These are phyloP conservation scores for Peromyscus maniculatus DNA, from an alignment of 2,113 vertebrate species.

Conservation along the genomic window DNA sequence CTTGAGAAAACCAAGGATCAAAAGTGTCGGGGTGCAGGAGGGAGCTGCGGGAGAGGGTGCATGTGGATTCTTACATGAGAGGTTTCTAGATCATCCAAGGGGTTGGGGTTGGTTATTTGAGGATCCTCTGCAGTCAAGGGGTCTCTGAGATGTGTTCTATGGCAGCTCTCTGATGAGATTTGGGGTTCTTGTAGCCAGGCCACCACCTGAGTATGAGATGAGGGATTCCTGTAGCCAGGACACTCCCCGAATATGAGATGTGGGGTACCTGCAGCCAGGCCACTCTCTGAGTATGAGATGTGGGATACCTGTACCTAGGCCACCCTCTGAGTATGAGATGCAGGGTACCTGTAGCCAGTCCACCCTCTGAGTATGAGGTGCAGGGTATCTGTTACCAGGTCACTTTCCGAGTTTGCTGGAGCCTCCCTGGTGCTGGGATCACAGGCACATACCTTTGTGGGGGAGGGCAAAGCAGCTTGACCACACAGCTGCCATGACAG, in stretches of 20 bases:
- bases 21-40: rapidly evolving
- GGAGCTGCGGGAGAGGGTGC: neutral
- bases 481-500: too few relatives aligned
- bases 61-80: neutral
- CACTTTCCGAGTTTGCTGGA: too few relatives aligned
- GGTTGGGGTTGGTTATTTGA: neutral
- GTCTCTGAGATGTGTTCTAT: neutral
- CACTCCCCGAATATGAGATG: neutral
- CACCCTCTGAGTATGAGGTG: too few relatives aligned
- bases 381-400: neutral
- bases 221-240: neutral
- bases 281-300: too few relatives aligned
- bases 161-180: too few relatives aligned
- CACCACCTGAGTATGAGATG: neutral
- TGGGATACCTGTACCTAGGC: neutral
- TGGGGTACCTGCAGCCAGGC: too few relatives aligned
- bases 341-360: too few relatives aligned
- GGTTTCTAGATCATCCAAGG: neutral
- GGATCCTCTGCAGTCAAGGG: neutral
- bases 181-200: neutral
- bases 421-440: neutral
- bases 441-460: neutral
- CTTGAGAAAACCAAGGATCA: neutral
- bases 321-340: neutral
- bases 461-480: too few relatives aligned